Percentiles rank a stretch among this genome's conserved stretches.
Conservation (phyloP, 1,140 invertebrate genomes). For the Philopotamus ludificatus region DNA sequence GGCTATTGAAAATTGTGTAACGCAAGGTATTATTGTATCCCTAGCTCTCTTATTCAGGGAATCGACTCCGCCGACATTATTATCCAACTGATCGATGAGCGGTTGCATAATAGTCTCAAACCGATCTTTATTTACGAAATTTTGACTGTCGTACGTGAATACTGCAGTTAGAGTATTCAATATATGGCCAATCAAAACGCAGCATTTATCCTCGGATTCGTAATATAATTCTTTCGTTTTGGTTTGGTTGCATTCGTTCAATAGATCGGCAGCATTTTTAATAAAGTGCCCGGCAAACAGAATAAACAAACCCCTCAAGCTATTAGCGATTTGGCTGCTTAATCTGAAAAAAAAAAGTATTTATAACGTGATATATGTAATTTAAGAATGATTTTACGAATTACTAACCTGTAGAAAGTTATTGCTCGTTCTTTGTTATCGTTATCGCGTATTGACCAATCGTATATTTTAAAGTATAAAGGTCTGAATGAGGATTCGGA, state of each 20-base stretch:
- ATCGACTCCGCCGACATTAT: conserved; percentile 65
- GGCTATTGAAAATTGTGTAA: conserved; percentile 79
- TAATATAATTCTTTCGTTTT: conserved; percentile 56
- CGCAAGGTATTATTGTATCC: conserved; percentile 70
- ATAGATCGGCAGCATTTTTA: conserved; percentile 70
- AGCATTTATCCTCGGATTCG: conserved; percentile 56
- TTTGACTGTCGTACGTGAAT: conserved; percentile 78
- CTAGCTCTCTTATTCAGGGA: conserved; percentile 61
- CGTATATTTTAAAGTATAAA: conserved; percentile 81
- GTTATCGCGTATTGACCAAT: conserved; percentile 72
- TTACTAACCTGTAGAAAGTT: conserved; percentile 71
- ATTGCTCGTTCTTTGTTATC: conserved; percentile 65
- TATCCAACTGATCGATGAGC: conserved; percentile 87
- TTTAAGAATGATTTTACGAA: not conserved
- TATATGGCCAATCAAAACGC: conserved; percentile 66
- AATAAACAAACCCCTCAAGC: conserved; percentile 84
- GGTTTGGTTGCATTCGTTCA: conserved; percentile 61
- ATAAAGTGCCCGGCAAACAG: conserved; percentile 85
- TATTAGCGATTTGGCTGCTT: conserved; percentile 73
- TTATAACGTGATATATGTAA: conserved; percentile 4
- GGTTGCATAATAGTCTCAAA: conserved; percentile 83
- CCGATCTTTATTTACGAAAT: conserved; percentile 80
- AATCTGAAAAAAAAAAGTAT: conserved; percentile 59
- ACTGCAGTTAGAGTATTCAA: conserved; percentile 73
- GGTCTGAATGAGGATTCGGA: conserved; percentile 86